Base-by-base conservation (phyloP, 2,113 vertebrate genomes). In the Paracanthobrama guichenoti region DNA sequence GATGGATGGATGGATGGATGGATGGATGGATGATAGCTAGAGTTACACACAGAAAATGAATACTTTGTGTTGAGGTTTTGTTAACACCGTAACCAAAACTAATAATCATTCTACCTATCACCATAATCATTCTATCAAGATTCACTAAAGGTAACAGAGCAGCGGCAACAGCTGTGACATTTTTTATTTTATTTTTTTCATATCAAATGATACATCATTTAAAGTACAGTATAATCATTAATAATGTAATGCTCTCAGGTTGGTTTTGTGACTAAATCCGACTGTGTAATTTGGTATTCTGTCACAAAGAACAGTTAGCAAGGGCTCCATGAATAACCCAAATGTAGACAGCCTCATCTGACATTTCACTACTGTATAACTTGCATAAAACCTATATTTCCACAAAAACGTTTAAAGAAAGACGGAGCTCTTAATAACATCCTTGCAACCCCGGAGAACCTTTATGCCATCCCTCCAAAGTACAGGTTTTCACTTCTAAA, bases 401-500 rank as follows among this genome's bases (percentile, higher is more conserved):
- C 13, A 62, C 7, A 80, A 35, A 31, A 67, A 6, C 16, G 10
- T 79, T 46, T 79, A 80, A 16, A 79, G 39, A 46, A 80, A 64
- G 18, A 50, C 14, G 6, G 13, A 74, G 16, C 24, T 66, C 77
- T 50, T 80, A 80, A 80, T 80, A 67, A 80, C 44, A 80, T 16
- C 60, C 44, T 67, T 16, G 20, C 46, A 44, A 67, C 78, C 35
- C 60, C 44, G 10, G 16, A 31, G 24, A 66, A 66, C 59, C 42
- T 80, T 67, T 22, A 80, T 12, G 13, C 24, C 42, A 1, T 31
- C 20, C 73, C 24, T 20, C 44, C 24, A 67, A 80, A 80, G 60
- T 80, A 48, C 60, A 67, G 78, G 60, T 50, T 67, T 80, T 80
- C 60, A n/a, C 60, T 48, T 50, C 48, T 22, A 50, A 50, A 50